Evolutionary conservation across 2,797 vertebrate species (phyloP).

Genomic region (Tauraco hartlaubi): DNA sequence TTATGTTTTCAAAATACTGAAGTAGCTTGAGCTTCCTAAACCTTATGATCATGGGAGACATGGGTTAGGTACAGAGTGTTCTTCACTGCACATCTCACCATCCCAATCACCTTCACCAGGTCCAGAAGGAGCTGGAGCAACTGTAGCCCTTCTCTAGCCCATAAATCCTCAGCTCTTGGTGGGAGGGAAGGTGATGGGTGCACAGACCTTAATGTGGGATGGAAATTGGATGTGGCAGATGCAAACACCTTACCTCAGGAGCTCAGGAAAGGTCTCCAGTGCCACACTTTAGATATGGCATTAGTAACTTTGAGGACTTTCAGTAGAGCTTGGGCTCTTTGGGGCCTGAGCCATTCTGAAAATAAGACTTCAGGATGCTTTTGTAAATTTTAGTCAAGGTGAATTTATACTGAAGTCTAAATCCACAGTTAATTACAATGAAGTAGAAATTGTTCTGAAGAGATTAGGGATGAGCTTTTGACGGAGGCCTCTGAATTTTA

Average conservation of each 20-base stretch:
- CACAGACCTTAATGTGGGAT: neutral
- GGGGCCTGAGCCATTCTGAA: neutral
- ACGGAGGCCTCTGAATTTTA: conserved; percentile 49
- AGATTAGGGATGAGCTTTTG: conserved; percentile 59
- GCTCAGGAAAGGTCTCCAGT: neutral
- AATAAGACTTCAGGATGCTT: neutral
- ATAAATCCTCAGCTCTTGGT: accelerated
- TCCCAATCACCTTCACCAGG: neutral
- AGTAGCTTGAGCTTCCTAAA: neutral
- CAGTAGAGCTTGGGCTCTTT: neutral
- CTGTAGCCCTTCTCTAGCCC: neutral
- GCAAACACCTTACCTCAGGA: neutral
- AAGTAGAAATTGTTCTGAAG: conserved; percentile 52
- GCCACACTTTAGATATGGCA: accelerated
- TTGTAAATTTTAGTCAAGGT: conserved; percentile 23
- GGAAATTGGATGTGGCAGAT: neutral
- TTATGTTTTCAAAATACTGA: neutral
- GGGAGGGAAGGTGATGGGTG: neutral
- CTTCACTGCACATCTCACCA: neutral
- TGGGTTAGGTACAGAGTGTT: neutral
- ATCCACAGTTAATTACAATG: conserved; percentile 42
- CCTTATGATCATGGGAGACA: neutral
- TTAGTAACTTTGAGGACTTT: neutral
- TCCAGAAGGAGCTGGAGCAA: neutral
- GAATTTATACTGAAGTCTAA: conserved; percentile 42